Evolutionary conservation across 2,113 vertebrate genomes (phyloP).

Genomic region (Gymnarchus niloticus): DNA sequence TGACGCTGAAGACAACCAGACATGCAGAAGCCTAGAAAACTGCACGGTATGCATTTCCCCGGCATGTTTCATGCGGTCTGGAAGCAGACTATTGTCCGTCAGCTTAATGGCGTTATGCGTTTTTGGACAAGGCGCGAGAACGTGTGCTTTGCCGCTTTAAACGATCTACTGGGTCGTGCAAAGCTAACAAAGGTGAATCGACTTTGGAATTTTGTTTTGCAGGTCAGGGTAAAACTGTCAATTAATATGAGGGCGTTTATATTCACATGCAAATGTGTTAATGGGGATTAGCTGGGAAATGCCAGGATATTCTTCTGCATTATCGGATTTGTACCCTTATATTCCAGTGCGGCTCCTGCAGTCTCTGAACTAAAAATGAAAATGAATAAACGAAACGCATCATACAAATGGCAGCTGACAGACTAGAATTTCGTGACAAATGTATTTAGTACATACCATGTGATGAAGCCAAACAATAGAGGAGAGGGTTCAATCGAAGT

Average conservation of each 20-base stretch:
- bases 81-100: constrained; percentile 6
- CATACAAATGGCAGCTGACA: neutral
- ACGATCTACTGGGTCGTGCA: constrained; percentile 4
- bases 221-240: neutral
- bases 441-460: neutral
- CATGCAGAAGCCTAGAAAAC: constrained; percentile 33
- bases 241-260: neutral
- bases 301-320: neutral
- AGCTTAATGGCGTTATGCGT: constrained; percentile 30
- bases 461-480: neutral
- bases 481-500: constrained; percentile 2
- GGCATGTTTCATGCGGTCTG: neutral
- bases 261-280: neutral
- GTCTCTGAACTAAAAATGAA: neutral
- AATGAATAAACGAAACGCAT: neutral
- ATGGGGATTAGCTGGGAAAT: neutral
- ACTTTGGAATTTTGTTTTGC: neutral
- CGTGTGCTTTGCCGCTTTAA: neutral
- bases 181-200: neutral
- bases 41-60: constrained; percentile 36
- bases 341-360: neutral
- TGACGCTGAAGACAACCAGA: constrained; percentile 59
- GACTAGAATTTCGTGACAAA: neutral
- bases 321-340: neutral
- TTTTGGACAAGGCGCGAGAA: constrained; percentile 31